Percentiles rank a stretch among this genome's conserved stretches.
Evolutionary conservation across 2,888 invertebrate genomes (phyloP).

Genomic region (Drosophila tripunctata): DNA sequence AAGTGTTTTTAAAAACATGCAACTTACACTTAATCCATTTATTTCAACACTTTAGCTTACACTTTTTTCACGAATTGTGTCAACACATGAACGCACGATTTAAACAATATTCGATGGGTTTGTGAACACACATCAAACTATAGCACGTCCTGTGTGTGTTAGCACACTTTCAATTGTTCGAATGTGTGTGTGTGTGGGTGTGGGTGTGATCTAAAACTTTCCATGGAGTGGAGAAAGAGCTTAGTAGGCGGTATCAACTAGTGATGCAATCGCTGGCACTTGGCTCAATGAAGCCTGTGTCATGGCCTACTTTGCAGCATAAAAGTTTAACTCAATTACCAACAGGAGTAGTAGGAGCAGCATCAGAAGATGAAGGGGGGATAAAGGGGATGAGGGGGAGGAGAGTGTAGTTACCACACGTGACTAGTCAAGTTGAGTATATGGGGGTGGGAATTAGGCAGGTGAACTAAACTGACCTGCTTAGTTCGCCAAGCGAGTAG

Average conservation of each 20-base stretch:
- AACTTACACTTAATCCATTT: no score
- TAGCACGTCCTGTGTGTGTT: slow-evolving; percentile 33
- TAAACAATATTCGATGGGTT: slow-evolving; percentile 1
- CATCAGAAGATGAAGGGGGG: not conserved
- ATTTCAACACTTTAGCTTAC: not conserved
- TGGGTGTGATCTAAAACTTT: slow-evolving; percentile 58
- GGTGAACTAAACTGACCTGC: slow-evolving; percentile 56
- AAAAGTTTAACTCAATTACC: slow-evolving; percentile 79
- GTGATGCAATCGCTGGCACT: slow-evolving; percentile 65
- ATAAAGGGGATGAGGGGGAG: not conserved
- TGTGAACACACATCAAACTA: slow-evolving; percentile 16
- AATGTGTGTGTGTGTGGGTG: slow-evolving; percentile 8
- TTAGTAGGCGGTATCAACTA: slow-evolving; percentile 45
- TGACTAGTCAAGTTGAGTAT: slow-evolving; percentile 58
- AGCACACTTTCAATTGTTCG: slow-evolving; percentile 17
- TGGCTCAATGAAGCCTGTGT: slow-evolving; percentile 54
- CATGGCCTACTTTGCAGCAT: slow-evolving; percentile 62
- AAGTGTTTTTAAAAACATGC: no score
- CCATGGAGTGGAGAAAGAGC: slow-evolving; percentile 27
- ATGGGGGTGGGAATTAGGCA: slow-evolving; percentile 25
- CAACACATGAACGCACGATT: slow-evolving; percentile 35
- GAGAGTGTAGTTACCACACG: slow-evolving; percentile 60
- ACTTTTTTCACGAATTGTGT: slow-evolving; percentile 8
- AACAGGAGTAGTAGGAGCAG: not conserved
- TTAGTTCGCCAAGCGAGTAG: slow-evolving; percentile 57